Conservation (phyloP, 2,113 vertebrate species). For the Pseudorectes ferrugineus region DNA sequence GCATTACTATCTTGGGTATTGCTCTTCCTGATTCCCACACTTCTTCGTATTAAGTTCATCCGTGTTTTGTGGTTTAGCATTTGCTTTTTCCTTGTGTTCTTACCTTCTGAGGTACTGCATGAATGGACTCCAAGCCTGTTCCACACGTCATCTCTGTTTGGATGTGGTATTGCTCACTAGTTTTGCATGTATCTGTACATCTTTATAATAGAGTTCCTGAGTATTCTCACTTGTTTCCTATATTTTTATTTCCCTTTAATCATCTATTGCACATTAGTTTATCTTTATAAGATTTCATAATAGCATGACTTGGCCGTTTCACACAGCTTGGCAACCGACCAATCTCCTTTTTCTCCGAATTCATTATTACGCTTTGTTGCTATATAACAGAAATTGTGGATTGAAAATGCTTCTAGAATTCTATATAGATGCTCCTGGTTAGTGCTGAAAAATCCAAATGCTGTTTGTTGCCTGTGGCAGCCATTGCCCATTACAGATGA, state of each 20-base stretch:
- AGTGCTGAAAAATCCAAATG: neutral
- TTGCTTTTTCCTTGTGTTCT: neutral
- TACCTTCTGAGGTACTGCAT: neutral
- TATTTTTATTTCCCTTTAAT: neutral
- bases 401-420: neutral
- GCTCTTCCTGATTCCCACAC: neutral
- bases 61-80: neutral
- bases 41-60: neutral
- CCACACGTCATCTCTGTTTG: fast-evolving
- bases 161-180: neutral
- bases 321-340: neutral
- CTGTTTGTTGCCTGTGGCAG: neutral
- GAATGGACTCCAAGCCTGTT: neutral
- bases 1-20: neutral
- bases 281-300: neutral
- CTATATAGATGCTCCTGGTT: neutral
- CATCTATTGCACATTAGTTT: neutral
- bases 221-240: neutral
- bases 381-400: neutral
- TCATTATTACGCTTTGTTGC: neutral
- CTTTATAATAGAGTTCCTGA: neutral
- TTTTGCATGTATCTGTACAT: neutral
- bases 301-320: neutral
- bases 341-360: neutral
- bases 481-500: neutral